These are phyloP conservation scores for Intellagama lesueurii DNA, from an alignment of 2,797 vertebrate species.

Conservation along the genomic window DNA sequence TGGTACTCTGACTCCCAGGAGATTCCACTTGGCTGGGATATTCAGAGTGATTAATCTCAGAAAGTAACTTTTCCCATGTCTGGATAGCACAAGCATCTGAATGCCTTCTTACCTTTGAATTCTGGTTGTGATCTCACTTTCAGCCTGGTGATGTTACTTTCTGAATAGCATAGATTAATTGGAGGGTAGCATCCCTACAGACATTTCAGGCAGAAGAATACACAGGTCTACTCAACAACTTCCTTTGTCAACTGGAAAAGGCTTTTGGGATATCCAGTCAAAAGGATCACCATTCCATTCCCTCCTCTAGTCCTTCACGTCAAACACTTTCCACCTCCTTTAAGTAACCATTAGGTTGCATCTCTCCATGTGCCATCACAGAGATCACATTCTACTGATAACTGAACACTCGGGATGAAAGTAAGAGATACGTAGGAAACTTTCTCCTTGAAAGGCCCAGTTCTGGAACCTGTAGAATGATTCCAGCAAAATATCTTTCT, in stretches of 20 bases:
- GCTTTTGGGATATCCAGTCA: conserved; percentile 19
- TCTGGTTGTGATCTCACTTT: no score
- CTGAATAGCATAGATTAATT: no score
- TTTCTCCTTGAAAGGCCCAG: conserved; percentile 52
- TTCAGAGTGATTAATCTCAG: no score
- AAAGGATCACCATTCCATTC: conserved; percentile 27
- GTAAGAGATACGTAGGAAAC: conserved; percentile 60
- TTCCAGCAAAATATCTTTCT: conserved; percentile 71
- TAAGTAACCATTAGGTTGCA: no score
- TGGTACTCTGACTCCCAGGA: no score
- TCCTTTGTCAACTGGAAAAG: neutral
- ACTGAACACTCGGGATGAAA: neutral
- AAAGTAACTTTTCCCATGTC: no score
- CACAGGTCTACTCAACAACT: fast-evolving
- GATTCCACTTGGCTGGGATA: no score
- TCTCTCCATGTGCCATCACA: no score
- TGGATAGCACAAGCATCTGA: no score
- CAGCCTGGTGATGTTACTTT: no score
- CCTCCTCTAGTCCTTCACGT: conserved; percentile 26
- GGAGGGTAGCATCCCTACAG: neutral
- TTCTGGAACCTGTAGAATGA: conserved; percentile 70
- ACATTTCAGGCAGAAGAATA: neutral
- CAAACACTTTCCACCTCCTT: neutral
- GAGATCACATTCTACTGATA: no score
- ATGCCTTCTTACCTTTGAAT: no score